Evolutionary conservation across 2,113 vertebrate species (phyloP), one percentile per base, ranked within the genome.

Genomic region (Hippopotamus amphibius): DNA sequence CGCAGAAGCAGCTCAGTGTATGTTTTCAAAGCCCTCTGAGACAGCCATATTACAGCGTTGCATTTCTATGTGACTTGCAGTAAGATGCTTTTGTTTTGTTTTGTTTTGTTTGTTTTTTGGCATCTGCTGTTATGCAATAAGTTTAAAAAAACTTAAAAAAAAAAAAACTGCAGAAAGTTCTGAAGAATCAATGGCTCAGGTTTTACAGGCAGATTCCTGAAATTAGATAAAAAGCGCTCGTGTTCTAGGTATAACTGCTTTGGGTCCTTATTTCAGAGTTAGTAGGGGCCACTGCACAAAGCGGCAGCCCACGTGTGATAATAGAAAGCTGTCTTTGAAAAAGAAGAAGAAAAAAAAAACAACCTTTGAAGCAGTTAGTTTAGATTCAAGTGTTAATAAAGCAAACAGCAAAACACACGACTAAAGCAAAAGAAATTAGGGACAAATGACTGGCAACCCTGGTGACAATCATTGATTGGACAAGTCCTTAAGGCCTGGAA

Each of bases 1-100:
- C 99, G 95, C 98, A 99, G 99, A 99, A 99, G 99, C 99, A 99
- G 99, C 99, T 99, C 98, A 99, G 98, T 99, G 99, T 99, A 99
- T 98, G 98, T 98, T 99, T 98, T 98, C 98, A 99, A 99, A 99
- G 98, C 99, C 98, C 99, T 99, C 99, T 99, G 99, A 99, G 30
- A 99, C 95, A 99, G 99, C 99, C 99, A 99, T 95, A 99, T 98
- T 97, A 99, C 98, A 99, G 98, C 97, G 97, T 98, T 98, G 98
- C 98, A 98, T 99, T 98, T 97, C 98, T 98, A 99, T 98, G 98
- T 97, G 98, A 99, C 98, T 99, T 98, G 99, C 98, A 99, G 98
- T 98, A 98, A 98, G 98, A 99, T 99, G 98, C 98, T 98, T 98
- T 97, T 94, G 65, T 90, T 71, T 89, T 37, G 37, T 57, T 77